These are phyloP conservation scores for Trichechus manatus DNA, from an alignment of 2,113 vertebrate genomes.

Conservation along the genomic window DNA sequence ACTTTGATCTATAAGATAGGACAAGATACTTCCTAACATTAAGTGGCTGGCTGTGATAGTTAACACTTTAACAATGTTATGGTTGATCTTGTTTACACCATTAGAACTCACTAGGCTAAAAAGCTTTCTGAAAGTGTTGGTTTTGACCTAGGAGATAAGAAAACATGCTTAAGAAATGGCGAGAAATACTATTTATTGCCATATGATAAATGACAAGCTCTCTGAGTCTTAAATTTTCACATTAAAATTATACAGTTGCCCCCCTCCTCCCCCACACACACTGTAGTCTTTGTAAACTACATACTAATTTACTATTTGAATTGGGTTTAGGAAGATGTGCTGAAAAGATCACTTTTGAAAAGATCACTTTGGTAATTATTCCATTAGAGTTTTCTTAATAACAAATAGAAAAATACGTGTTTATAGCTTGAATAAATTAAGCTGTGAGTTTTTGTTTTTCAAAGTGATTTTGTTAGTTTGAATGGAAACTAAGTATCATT, in stretches of 20 bases:
- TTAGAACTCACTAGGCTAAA: background rate
- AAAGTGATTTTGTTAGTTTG: conserved; percentile 75
- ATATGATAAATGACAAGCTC: conserved; percentile 51
- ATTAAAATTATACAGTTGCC: conserved; percentile 51
- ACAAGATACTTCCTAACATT: background rate
- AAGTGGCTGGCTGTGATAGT: background rate
- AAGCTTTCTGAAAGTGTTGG: background rate
- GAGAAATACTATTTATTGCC: conserved; percentile 58
- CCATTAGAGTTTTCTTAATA: conserved; percentile 65
- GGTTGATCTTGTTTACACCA: background rate
- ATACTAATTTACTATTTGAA: conserved; percentile 73
- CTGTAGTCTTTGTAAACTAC: conserved; percentile 58
- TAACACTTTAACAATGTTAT: background rate
- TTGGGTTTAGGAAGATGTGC: conserved; percentile 60
- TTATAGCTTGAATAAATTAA: background rate
- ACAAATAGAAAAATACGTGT: conserved; percentile 67
- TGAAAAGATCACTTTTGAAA: conserved; percentile 61
- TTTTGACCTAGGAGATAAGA: conserved; percentile 29
- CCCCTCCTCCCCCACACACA: background rate
- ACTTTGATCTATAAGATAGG: background rate
- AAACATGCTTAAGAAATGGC: conserved; percentile 76
- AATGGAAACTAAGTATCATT: conserved; percentile 74
- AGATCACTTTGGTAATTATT: conserved; percentile 70
- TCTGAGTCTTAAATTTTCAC: conserved; percentile 73
- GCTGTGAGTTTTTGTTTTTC: conserved; percentile 72